Evolutionary conservation across 2,797 vertebrate species (phyloP).

Genomic region (Arrhamphus sclerolepis): DNA sequence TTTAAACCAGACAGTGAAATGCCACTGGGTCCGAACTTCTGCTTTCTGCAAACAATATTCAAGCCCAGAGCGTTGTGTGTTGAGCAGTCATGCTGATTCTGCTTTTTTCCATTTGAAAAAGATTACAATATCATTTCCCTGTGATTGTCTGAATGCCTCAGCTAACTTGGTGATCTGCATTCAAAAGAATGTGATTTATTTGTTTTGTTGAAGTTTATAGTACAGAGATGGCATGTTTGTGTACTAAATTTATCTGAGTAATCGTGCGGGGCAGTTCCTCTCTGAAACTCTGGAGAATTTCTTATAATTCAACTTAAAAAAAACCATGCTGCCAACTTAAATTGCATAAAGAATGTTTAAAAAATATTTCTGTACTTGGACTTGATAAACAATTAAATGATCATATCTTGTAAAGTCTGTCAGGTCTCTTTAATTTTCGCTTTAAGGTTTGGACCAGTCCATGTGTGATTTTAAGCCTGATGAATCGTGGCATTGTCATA

Average conservation of each 20-base stretch:
- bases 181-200: slow-evolving; percentile 69
- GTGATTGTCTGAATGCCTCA: slow-evolving; percentile 38
- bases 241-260: slow-evolving; percentile 32
- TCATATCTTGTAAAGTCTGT: slow-evolving; percentile 56
- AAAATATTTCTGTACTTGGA: slow-evolving; percentile 67
- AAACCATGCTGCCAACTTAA: slow-evolving; percentile 63
- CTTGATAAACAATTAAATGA: slow-evolving; percentile 66
- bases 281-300: slow-evolving; percentile 33
- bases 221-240: slow-evolving; percentile 52
- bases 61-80: slow-evolving; percentile 40
- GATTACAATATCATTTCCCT: neutral
- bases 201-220: slow-evolving; percentile 55
- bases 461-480: too few relatives aligned
- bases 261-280: slow-evolving; percentile 38
- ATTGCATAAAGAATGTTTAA: slow-evolving; percentile 61
- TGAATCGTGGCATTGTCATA: too few relatives aligned
- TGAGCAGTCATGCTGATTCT: slow-evolving; percentile 8
- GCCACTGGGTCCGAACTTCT: slow-evolving; percentile 21
- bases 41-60: slow-evolving; percentile 38
- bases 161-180: slow-evolving; percentile 36
- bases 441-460: too few relatives aligned
- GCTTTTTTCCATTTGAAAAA: neutral
- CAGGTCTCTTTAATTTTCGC: slow-evolving; percentile 16
- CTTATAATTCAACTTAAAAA: slow-evolving; percentile 54
- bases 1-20: slow-evolving; percentile 16